Evolutionary conservation across 2,888 invertebrate genomes (phyloP), one percentile per base, ranked within the genome.

Genomic region (Gymnoscelis rufifasciata): DNA sequence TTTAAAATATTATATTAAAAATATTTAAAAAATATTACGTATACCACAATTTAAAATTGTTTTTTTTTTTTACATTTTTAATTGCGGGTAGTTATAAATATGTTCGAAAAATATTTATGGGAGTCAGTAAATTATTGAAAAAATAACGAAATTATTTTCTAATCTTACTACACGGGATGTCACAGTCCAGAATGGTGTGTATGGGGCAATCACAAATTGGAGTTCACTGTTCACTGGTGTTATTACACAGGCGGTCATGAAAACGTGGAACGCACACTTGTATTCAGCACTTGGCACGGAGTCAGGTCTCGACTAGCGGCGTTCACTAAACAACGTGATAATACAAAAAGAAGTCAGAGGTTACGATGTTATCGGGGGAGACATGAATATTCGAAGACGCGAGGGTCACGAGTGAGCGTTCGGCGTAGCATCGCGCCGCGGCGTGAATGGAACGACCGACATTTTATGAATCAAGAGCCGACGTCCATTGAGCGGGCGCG

Each of bases 361-460:
- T 86, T 82, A 86, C 73, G 83, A 79, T 81, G 83, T 83, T 86
- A 87, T 86, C 86, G 84, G 79, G 73, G 82, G 79, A 84, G 83
- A 83, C 86, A 88, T 86, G 87, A 83, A 87, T 86, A 86, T 87
- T 82, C 82, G 82, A 82, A 84, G 86, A 83, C 81, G 86, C 84
- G 83, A 84, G 86, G 86, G 83, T 87, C 87, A 83, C 84, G 86
- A 87, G 83, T 84, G 87, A 84, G 64, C 84, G 84, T 78, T 74
- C 78, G 76, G 68, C 67, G 79, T 70, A 79, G 79, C 86, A 80
- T 72, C 80, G 80, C 74, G 71, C 74, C 73, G 78, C 79, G 79
- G 78, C 83, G 83, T 84, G 81, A 87, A 86, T 86, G 87, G 87
- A 77, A 66, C 82, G 81, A 77, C 84, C 84, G 87, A 88, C 83